Conservation (phyloP, 2,113 vertebrate species). For the Sminthopsis crassicaudata region DNA sequence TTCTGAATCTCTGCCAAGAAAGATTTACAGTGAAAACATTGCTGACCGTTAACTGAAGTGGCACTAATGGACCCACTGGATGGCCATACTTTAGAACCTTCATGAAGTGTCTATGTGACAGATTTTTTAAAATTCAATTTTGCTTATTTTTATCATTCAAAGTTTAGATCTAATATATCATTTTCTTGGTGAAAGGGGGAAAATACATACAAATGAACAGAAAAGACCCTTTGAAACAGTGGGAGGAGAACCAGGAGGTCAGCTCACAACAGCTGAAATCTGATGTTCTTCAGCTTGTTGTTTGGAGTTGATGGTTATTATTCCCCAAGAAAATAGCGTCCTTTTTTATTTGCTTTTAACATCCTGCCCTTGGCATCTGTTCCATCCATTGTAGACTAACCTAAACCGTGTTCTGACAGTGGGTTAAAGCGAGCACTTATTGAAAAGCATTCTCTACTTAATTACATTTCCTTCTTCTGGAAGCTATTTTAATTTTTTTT, state of each 20-base stretch:
- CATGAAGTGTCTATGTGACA: not conserved
- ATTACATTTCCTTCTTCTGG: constrained; percentile 91
- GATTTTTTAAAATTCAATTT: not conserved
- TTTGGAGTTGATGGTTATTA: constrained; percentile 82
- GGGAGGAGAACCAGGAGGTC: constrained; percentile 69
- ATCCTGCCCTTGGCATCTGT: constrained; percentile 89
- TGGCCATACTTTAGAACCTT: not conserved
- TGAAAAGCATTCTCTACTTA: constrained; percentile 90
- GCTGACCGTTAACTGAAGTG: not conserved
- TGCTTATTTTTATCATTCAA: not conserved
- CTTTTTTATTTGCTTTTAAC: constrained; percentile 87
- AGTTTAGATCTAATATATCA: constrained; percentile 54
- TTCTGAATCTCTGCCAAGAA: constrained; percentile 37
- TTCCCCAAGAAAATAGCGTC: constrained; percentile 85
- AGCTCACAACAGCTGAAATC: constrained; percentile 77
- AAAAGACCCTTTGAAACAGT: constrained; percentile 71
- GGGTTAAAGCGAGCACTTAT: constrained; percentile 87
- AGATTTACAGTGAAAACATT: constrained; percentile 50
- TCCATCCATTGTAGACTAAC: constrained; percentile 85
- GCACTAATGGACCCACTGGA: fast-evolving
- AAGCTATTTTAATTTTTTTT: constrained; percentile 89
- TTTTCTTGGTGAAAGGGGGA: constrained; percentile 68
- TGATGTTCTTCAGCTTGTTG: constrained; percentile 69
- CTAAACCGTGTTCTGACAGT: constrained; percentile 85
- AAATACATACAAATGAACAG: constrained; percentile 38